These are phyloP conservation scores for Strigamia crassipes DNA, from an alignment of 2,888 invertebrate genomes.

Conservation along the genomic window DNA sequence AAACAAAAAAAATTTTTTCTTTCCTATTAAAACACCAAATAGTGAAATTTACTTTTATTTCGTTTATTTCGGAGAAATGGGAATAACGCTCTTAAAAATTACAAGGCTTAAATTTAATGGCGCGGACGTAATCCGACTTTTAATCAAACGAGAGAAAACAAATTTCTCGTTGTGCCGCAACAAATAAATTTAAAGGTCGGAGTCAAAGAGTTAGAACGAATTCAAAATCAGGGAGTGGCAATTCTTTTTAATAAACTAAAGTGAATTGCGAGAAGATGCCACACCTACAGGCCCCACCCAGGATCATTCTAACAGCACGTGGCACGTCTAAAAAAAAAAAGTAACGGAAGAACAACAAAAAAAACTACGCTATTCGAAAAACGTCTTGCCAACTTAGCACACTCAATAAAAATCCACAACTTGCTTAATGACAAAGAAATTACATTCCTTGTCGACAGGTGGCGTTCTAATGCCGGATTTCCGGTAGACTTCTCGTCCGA, in stretches of 20 bases:
- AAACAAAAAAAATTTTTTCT: not conserved
- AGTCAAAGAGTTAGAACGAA: not conserved
- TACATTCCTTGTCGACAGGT: slow-evolving; percentile 21
- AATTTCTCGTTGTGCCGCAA: not conserved
- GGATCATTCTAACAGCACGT: not conserved
- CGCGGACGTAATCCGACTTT: not conserved
- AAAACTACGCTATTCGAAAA: slow-evolving; percentile 5
- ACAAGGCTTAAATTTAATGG: not conserved
- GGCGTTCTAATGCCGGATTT: slow-evolving; percentile 16
- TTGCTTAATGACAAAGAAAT: slow-evolving; percentile 16
- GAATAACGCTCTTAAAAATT: too few species aligned
- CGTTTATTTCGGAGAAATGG: too few species aligned
- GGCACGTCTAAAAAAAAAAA: not conserved
- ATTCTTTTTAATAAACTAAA: slow-evolving; percentile 21
- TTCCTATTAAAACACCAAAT: not conserved
- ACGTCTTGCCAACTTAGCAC: slow-evolving; percentile 21
- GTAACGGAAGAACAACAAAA: not conserved
- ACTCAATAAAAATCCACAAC: slow-evolving; percentile 16
- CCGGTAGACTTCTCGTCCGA: slow-evolving; percentile 21
- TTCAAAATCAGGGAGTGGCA: slow-evolving; percentile 21
- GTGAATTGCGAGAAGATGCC: not conserved
- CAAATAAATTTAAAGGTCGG: not conserved
- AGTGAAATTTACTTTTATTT: not conserved
- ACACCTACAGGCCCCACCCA: slow-evolving; percentile 21
- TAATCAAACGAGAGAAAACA: not conserved